These are phyloP conservation scores for Pundamilia nyererei DNA, from an alignment of 2,113 vertebrate species.

Conservation along the genomic window DNA sequence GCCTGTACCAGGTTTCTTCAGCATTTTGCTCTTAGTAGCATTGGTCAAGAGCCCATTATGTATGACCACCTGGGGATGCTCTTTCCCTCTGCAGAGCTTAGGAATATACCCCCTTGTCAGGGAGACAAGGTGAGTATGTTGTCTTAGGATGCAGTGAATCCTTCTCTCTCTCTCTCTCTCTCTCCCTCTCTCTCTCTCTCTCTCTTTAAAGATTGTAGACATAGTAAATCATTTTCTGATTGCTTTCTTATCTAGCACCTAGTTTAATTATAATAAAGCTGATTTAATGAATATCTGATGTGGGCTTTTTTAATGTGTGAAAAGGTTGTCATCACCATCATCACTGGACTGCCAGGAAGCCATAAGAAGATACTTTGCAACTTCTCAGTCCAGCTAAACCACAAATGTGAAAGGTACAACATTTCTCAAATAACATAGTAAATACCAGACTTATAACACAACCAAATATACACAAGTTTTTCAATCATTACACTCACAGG, in stretches of 20 bases:
- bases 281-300: background rate
- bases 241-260: background rate
- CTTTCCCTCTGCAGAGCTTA: constrained; percentile 70
- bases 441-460: background rate
- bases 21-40: constrained; percentile 83
- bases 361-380: constrained; percentile 78
- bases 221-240: background rate
- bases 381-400: constrained; percentile 82
- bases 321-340: constrained; percentile 82
- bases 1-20: constrained; percentile 79
- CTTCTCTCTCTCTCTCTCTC: fast-evolving
- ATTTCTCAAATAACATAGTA: background rate
- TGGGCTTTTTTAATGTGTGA: background rate
- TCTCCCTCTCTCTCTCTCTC: background rate
- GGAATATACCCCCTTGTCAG: constrained; percentile 37
- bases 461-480: background rate
- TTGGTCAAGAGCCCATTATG: constrained; percentile 79
- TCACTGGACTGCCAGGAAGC: constrained; percentile 89
- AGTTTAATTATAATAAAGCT: background rate
- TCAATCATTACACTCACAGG: constrained; percentile 48
- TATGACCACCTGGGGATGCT: constrained; percentile 80
- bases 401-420: constrained; percentile 81
- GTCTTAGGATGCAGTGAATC: background rate
- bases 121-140: constrained; percentile 76
- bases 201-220: background rate